These are phyloP conservation scores for Orius insidiosus DNA, from an alignment of 1,140 invertebrate genomes.

Conservation along the genomic window DNA sequence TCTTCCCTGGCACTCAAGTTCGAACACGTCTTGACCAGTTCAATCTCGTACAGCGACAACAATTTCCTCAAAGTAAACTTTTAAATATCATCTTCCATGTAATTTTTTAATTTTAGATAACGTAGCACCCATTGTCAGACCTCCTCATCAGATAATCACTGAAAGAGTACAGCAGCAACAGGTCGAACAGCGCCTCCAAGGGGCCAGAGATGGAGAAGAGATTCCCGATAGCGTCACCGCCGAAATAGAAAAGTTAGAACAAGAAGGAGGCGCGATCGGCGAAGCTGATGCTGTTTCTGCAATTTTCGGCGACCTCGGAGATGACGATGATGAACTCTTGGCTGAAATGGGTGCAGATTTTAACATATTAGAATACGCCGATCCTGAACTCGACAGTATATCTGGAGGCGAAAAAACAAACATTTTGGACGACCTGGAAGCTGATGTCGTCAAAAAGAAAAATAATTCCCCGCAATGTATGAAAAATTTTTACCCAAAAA, in stretches of 20 bases:
- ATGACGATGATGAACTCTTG: conserved; percentile 64
- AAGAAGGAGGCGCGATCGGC: conserved; percentile 40
- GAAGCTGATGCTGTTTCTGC: conserved; percentile 57
- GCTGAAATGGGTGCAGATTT: conserved; percentile 86
- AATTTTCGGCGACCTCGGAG: conserved; percentile 59
- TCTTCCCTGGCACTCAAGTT: conserved; percentile 11
- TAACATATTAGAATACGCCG: conserved; percentile 88
- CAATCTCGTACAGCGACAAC: conserved; percentile 10
- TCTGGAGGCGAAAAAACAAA: conserved; percentile 54
- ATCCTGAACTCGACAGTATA: conserved; percentile 76
- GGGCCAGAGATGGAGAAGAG: conserved; percentile 27
- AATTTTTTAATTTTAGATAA: background rate
- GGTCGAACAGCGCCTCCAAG: conserved; percentile 17
- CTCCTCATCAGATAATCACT: conserved; percentile 10
- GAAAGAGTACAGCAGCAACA: conserved; percentile 17
- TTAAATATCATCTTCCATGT: background rate
- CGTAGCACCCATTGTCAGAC: background rate
- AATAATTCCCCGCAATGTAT: conserved; percentile 16
- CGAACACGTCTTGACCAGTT: conserved; percentile 9
- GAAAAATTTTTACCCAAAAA: background rate
- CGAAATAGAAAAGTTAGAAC: conserved; percentile 61
- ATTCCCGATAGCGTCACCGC: conserved; percentile 63
- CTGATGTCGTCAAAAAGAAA: conserved; percentile 38
- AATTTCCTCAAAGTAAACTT: conserved; percentile 8
- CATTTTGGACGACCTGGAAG: conserved; percentile 61